Conservation (phyloP, 2,888 invertebrate species). For the Epistrophella euchroma region DNA sequence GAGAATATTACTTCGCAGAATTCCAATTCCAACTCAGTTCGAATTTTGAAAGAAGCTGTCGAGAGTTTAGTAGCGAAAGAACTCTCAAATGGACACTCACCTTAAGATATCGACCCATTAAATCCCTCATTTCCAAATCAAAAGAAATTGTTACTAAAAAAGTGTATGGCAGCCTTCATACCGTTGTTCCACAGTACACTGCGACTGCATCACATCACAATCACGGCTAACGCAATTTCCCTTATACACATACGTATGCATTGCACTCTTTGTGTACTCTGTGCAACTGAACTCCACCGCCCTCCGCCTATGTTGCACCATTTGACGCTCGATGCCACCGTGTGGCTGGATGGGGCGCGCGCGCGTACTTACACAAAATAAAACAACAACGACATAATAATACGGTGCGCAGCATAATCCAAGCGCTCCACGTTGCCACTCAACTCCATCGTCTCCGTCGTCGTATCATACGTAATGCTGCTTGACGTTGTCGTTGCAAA, state of each 20-base stretch:
- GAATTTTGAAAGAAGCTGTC: too few relatives aligned
- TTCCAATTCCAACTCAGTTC: too few relatives aligned
- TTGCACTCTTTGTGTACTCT: constrained; percentile 22
- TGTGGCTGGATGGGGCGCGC: constrained; percentile 53
- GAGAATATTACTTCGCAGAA: too few relatives aligned
- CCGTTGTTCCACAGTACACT: constrained; percentile 3
- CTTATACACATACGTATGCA: constrained; percentile 29
- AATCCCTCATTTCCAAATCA: too few relatives aligned
- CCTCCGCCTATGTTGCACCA: constrained; percentile 33
- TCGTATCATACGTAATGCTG: constrained; percentile 24
- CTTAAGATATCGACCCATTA: too few relatives aligned
- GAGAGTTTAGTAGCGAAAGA: too few relatives aligned
- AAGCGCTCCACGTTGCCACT: constrained; percentile 13
- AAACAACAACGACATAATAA: constrained; percentile 41
- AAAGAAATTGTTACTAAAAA: background rate
- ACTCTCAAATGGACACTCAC: too few relatives aligned
- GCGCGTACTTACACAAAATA: constrained; percentile 38
- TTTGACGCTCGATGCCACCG: constrained; percentile 53
- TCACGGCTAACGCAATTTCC: constrained; percentile 54
- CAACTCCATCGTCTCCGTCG: background rate
- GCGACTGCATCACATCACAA: constrained; percentile 36
- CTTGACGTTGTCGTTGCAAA: background rate
- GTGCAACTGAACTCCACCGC: background rate
- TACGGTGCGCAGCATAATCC: constrained; percentile 47
- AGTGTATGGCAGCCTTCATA: constrained; percentile 31